Evolutionary conservation across 2,113 vertebrate species (phyloP).

Genomic region (Cepphus grylle): DNA sequence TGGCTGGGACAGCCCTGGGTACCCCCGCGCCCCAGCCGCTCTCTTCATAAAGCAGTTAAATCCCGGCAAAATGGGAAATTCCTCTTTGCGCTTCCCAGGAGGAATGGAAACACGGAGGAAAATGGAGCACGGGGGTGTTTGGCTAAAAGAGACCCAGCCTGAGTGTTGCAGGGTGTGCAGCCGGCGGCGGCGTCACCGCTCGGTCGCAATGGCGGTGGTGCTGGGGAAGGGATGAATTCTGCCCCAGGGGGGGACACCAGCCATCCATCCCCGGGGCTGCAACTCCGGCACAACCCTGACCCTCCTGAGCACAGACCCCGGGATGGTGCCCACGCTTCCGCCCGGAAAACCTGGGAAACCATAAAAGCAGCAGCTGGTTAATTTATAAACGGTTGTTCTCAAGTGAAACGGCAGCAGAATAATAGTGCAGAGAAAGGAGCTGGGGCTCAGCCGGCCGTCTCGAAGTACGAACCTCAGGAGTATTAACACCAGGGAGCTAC

Average conservation of each 20-base stretch:
- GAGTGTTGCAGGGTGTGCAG: rapidly evolving
- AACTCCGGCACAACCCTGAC: not conserved
- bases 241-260: not conserved
- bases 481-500: not conserved
- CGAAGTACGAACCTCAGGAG: not conserved
- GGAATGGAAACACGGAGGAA: rapidly evolving
- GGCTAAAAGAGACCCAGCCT: not conserved
- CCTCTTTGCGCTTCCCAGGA: not conserved
- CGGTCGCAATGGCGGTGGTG: rapidly evolving
- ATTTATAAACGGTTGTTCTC: not conserved
- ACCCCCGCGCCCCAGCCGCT: not conserved
- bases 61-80: not conserved
- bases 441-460: not conserved
- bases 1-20: rapidly evolving
- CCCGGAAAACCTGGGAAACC: not conserved
- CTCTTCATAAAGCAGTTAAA: not conserved
- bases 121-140: rapidly evolving
- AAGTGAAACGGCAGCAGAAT: not conserved
- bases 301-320: not conserved
- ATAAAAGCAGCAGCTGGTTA: not conserved
- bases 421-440: not conserved
- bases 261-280: not conserved
- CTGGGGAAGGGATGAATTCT: not conserved
- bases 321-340: rapidly evolving
- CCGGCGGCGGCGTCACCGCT: not conserved